phyloP scores from a whole-genome alignment of 2,113 vertebrate genomes.

The Hypocryptadius cinnamomeus region DNA sequence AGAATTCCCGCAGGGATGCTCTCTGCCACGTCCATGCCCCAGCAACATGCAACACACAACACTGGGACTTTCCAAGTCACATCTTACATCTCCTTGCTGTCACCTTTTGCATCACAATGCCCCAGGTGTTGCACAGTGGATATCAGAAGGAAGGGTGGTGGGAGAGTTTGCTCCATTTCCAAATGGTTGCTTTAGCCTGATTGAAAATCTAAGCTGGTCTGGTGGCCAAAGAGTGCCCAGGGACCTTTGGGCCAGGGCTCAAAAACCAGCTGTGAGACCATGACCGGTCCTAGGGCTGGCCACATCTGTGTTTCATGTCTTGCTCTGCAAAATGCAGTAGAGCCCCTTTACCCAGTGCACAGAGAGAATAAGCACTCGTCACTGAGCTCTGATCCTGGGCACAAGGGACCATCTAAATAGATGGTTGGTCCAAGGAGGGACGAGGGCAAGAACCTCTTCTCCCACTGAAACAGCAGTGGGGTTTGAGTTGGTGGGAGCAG shows the following conservation, averaged over 20 bases:
- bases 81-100: background rate
- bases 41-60: fast-evolving
- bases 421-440: background rate
- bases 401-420: background rate
- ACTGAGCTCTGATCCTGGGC: background rate
- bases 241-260: background rate
- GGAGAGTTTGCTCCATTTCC: background rate
- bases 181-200: background rate
- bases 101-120: fast-evolving
- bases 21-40: background rate
- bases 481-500: background rate
- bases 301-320: background rate
- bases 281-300: fast-evolving
- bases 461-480: background rate
- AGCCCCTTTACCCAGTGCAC: background rate
- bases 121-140: background rate
- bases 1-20: fast-evolving
- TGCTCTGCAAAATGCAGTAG: background rate
- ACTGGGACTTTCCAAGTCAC: background rate
- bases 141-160: background rate
- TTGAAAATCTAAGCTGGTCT: background rate
- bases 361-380: background rate
- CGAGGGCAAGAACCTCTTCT: background rate
- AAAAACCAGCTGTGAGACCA: background rate
- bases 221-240: background rate